Conservation (phyloP, 2,888 invertebrate species). For the Stenchaetothrips biformis region DNA sequence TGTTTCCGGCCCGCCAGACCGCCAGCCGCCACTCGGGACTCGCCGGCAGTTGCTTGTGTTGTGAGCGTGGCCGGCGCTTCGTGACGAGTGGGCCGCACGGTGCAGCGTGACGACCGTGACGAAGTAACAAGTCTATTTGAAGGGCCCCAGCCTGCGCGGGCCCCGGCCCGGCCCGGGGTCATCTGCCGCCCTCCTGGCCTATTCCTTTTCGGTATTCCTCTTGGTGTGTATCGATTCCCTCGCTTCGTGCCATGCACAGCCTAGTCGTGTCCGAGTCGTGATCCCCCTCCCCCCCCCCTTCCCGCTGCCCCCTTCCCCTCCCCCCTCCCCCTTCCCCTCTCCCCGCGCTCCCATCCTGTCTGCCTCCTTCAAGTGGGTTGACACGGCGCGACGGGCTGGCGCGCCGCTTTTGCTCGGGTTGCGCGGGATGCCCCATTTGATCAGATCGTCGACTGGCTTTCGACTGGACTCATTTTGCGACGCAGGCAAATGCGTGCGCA, state of each 20-base stretch:
- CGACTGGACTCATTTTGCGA: too few relatives aligned
- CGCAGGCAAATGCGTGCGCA: too few relatives aligned
- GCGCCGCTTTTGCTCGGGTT: too few relatives aligned
- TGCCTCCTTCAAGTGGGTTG: not conserved
- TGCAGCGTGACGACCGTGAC: too few relatives aligned
- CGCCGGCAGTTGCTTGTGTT: too few relatives aligned
- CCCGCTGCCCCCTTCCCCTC: not conserved
- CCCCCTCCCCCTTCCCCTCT: not conserved
- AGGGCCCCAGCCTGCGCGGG: not conserved
- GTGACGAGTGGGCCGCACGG: too few relatives aligned
- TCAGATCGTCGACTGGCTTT: too few relatives aligned
- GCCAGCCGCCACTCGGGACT: too few relatives aligned
- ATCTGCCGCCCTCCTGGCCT: not conserved
- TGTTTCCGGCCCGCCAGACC: too few relatives aligned
- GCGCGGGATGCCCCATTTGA: too few relatives aligned
- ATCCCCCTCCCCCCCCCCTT: not conserved
- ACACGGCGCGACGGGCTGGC: not conserved
- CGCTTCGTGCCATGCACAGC: not conserved
- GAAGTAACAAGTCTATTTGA: constrained; percentile 5
- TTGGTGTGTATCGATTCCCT: not conserved
- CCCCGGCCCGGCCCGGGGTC: not conserved
- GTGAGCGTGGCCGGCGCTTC: not conserved
- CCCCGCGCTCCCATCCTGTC: not conserved
- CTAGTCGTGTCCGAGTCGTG: not conserved
- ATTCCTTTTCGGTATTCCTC: not conserved